Conservation (phyloP, 2,888 invertebrate species). For the Idaea aversata region DNA sequence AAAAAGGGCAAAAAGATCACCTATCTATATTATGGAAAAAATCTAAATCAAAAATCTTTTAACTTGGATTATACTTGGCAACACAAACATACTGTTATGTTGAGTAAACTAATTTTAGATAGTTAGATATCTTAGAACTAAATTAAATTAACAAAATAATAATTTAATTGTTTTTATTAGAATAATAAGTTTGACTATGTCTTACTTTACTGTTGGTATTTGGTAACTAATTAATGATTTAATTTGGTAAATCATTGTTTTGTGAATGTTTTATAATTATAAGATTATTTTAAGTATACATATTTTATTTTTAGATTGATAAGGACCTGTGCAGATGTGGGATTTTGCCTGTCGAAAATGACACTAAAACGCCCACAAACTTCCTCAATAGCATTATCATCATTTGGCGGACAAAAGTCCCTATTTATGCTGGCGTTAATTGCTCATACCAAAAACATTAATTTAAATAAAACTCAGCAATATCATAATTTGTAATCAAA, state of each 20-base stretch:
- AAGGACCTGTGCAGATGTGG: too few species aligned
- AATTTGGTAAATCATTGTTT: constrained; percentile 7
- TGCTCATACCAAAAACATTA: neutral
- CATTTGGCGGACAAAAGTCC: neutral
- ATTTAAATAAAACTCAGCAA: neutral
- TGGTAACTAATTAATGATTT: neutral
- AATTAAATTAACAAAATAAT: neutral
- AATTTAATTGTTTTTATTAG: neutral
- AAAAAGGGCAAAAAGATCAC: too few species aligned
- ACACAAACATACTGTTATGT: neutral
- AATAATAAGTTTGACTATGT: neutral
- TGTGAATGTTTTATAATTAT: neutral
- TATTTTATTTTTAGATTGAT: too few species aligned
- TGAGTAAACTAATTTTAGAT: neutral
- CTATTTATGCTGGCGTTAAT: neutral
- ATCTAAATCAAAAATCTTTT: too few species aligned
- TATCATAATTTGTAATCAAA: neutral
- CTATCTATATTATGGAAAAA: neutral
- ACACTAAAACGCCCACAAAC: neutral
- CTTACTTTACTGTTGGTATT: neutral
- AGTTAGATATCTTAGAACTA: neutral
- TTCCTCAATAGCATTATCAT: neutral
- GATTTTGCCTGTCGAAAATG: neutral
- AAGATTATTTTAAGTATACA: neutral
- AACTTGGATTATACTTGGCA: neutral